Conservation (phyloP, 2,113 vertebrate genomes). For the Oreotragus oreotragus region DNA sequence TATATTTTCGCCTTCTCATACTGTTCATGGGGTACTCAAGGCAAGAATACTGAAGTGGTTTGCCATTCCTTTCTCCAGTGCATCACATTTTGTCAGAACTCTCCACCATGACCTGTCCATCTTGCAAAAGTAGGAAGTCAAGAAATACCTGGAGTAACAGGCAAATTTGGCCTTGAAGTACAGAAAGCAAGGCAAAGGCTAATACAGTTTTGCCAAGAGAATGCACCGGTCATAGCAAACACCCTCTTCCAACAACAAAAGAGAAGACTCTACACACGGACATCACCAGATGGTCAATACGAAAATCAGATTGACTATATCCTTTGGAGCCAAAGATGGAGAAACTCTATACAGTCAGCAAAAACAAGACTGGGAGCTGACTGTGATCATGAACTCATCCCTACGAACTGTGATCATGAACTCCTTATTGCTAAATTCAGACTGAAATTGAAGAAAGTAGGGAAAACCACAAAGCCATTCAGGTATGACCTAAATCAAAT, state of each 20-base stretch:
- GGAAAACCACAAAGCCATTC: not conserved
- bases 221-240: not conserved
- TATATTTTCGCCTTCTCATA: not conserved
- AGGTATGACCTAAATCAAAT: not conserved
- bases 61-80: not conserved
- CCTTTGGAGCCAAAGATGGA: not conserved
- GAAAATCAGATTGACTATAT: not conserved
- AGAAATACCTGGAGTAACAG: not conserved
- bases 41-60: not conserved
- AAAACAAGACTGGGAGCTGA: not conserved
- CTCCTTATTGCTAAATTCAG: not conserved
- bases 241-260: not conserved
- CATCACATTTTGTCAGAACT: not conserved
- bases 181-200: not conserved
- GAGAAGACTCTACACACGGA: not conserved
- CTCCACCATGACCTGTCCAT: not conserved
- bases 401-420: no score
- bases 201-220: not conserved
- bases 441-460: not conserved
- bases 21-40: not conserved
- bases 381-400: no score
- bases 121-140: not conserved
- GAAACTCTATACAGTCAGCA: not conserved
- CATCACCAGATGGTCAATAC: not conserved
- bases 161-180: not conserved